Base-by-base conservation (phyloP, 2,888 invertebrate genomes). In the Tryphoninae sp. region DNA sequence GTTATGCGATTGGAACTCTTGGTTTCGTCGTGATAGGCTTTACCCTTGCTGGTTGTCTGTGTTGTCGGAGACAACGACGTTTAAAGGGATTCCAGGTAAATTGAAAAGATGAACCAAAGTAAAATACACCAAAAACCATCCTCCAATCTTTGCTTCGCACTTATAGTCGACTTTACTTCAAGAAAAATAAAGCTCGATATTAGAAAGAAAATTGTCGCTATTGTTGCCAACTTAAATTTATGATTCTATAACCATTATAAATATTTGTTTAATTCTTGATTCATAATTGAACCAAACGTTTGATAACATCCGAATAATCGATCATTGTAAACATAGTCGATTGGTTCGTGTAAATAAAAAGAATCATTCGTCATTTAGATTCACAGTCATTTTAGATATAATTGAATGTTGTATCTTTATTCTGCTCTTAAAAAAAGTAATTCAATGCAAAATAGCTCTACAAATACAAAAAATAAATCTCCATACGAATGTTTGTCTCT, bases 81-180 rank as follows among this genome's bases (percentile, higher is more conserved):
- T 88, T 90, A 2, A 91, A 90, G 85, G 92, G 92, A 77, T 92
- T 92, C 85, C 88, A 91, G 90, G 92, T 92, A 88, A 79, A 80
- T 59, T 16, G 7, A 51, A 68, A 16, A 58, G 26, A 26, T 26
- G 3, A 26, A 26, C 2, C 2, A 22, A 2, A 33, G 67, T 19
- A 11, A n/a, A 58, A 42, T 8, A 53, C 16, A 58, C 7, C 4
- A 40, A n/a, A 58, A 23, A 42, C 9, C 23, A 59, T 42, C 71
- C 42, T 1, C 0, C 9, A 1, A 65, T 69, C 26, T 72, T 55
- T 16, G 62, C 33, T 72, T 53, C 42, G 58, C 26, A 62, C 33
- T 61, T 33, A 58, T n/a, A n/a, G 22, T 65, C 51, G 22, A 65
- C 49, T 4, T 23, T 23, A n/a, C 22, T 26, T 49, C n/a, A n/a